Conservation (phyloP, 2,888 invertebrate species). For the Uloborus plumipes region DNA sequence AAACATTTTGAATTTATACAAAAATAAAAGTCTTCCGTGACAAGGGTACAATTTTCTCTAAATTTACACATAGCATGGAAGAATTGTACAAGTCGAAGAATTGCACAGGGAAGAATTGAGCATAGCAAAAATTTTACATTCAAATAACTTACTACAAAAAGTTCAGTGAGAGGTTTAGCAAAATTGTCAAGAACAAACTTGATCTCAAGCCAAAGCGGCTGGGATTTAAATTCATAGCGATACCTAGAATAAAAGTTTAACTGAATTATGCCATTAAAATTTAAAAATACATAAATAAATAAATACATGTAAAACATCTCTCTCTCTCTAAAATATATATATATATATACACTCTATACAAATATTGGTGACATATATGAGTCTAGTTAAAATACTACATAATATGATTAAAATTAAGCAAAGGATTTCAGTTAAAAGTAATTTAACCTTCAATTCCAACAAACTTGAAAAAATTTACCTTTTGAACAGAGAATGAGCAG, state of each 20-base stretch:
- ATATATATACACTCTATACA: not conserved
- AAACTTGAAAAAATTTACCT: conserved; percentile 72
- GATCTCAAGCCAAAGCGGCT: conserved; percentile 95
- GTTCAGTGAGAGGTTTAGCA: conserved; percentile 92
- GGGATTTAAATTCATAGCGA: conserved; percentile 94
- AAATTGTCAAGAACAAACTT: conserved; percentile 94
- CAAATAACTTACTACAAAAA: conserved; percentile 80
- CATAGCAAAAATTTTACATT: not conserved
- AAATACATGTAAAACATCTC: too few species aligned
- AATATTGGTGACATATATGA: too few species aligned
- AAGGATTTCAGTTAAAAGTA: too few species aligned
- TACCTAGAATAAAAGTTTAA: conserved; percentile 74
- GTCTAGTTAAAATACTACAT: too few species aligned
- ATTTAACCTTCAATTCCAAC: not conserved
- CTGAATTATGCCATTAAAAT: not conserved
- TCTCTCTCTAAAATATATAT: too few species aligned
- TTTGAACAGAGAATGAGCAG: conserved; percentile 96
- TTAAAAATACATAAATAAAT: conserved; percentile 9
- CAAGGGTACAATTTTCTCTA: too few species aligned
- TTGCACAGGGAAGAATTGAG: too few species aligned
- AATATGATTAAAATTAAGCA: too few species aligned
- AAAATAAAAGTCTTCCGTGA: too few species aligned
- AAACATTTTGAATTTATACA: too few species aligned
- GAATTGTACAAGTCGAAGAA: too few species aligned
- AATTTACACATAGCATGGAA: too few species aligned